Base-by-base conservation (phyloP, 35 echinoderm and acorn worm genomes). In the Heliocidaris tuberculata region DNA sequence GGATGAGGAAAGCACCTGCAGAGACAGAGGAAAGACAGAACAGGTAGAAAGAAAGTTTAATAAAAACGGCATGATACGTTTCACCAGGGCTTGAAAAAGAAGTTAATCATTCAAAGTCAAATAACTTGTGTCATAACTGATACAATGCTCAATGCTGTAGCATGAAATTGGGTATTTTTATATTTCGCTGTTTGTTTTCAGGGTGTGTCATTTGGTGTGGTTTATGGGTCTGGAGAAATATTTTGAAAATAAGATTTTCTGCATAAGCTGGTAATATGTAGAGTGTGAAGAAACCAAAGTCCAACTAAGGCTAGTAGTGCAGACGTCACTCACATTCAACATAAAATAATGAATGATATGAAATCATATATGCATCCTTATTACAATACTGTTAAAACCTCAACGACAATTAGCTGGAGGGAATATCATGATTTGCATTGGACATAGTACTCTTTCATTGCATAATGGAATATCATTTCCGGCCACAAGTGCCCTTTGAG, bases 1-100 rank as follows among this genome's bases (percentile, higher is more conserved):
- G 98, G 47, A 99, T 95, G 19, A 99, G 90, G 65, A 99, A 99
- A 17, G 98, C 98, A 87, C 98, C 98, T 99, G 93, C 42, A 86
- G 59, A 85, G 29, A 94, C 9, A 96, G 60, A 59, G 86, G 85
- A 56, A 94, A 95, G 35, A 6, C 11, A 31, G 30, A 48, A 47
- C 1, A 19, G 4, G 4, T 19, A 85, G 32, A 61, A 29, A 61
- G 9, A 12, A 12, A 59, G 12, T 13, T 52, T 19, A 93, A 49
- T 61, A 32, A 93, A 15, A 59, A 29, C n/a, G 48, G 48, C 27
- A 42, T 15, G 87, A 89, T 89, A 17, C 1, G n/a, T 86, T 56
- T 56, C 52, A 56, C 10, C 52, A 10, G 10, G 15, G 21, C 9
- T 24, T 3, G 85, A 86, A 86, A 24, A 85, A 19, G n/a, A 85